Percentiles rank a stretch among this genome's conserved stretches.
Conservation (phyloP, 2,797 vertebrate genomes). For the Mormyrus hasselquistii region DNA sequence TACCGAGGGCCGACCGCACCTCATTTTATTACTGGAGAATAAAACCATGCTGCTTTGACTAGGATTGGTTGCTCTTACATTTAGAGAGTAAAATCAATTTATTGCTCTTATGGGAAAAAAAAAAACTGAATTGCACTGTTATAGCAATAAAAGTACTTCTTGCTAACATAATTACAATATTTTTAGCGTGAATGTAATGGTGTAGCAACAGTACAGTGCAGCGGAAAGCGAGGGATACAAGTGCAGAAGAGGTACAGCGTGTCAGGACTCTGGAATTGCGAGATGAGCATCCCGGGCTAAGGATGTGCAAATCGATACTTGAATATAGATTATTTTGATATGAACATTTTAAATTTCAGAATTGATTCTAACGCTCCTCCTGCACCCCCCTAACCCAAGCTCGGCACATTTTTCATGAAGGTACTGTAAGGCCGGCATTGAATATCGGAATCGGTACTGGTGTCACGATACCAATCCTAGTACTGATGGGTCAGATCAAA, state of each 20-base stretch:
- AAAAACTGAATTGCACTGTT: not conserved
- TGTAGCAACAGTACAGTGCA: not conserved
- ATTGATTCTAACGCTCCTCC: not conserved
- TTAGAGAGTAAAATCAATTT: not conserved
- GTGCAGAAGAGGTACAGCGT: not conserved
- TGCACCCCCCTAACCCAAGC: not conserved
- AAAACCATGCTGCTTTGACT: not conserved
- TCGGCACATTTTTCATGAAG: not conserved
- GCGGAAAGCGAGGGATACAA: not conserved
- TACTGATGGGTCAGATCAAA: not conserved
- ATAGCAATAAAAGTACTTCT: not conserved
- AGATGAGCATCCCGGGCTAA: not conserved
- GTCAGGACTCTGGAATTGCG: not conserved
- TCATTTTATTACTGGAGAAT: not conserved
- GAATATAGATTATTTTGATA: not conserved
- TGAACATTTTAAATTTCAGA: not conserved
- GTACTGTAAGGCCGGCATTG: not conserved
- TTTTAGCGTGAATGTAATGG: not conserved
- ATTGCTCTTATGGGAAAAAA: not conserved
- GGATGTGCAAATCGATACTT: not conserved
- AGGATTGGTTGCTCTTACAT: not conserved
- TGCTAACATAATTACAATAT: not conserved
- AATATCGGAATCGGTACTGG: not conserved
- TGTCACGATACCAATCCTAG: not conserved
- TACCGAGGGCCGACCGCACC: not conserved